A percentile compares a stretch with the other conserved stretches of the same genome.
phyloP scores from a whole-genome alignment of 2,888 invertebrate genomes.

The Nysson spinosus region DNA sequence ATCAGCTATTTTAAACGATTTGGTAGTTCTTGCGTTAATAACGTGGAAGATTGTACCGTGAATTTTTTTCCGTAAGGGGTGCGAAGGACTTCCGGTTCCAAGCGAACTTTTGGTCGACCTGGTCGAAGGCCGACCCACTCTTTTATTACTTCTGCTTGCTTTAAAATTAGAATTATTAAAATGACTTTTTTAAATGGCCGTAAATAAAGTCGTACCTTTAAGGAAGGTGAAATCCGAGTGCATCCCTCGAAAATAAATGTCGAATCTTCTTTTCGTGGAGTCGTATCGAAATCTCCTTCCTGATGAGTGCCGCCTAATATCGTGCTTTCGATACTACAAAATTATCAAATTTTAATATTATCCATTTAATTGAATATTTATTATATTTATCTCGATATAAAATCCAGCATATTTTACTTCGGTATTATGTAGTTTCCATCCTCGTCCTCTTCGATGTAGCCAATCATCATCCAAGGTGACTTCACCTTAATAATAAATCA shows the following conservation, averaged over 20 bases:
- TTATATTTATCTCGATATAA: neutral
- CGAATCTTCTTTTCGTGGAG: constrained; percentile 80
- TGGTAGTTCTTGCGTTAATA: too few relatives aligned
- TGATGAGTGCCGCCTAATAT: constrained; percentile 90
- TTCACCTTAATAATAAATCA: constrained; percentile 77
- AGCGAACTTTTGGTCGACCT: constrained; percentile 81
- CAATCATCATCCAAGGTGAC: constrained; percentile 84
- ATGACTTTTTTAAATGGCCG: neutral
- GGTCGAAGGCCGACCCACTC: constrained; percentile 89
- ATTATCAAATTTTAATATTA: neutral
- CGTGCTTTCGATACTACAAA: constrained; percentile 80
- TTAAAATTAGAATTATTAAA: neutral
- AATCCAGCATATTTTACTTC: constrained; percentile 80
- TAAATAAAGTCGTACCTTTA: constrained; percentile 78
- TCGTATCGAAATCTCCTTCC: constrained; percentile 80
- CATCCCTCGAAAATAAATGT: constrained; percentile 83
- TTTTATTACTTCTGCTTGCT: constrained; percentile 79
- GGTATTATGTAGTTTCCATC: constrained; percentile 86
- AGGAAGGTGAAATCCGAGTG: constrained; percentile 80
- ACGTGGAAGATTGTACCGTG: too few relatives aligned
- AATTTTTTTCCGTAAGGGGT: constrained; percentile 49
- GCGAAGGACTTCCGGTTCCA: constrained; percentile 81
- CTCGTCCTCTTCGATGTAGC: constrained; percentile 81
- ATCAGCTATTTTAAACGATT: too few relatives aligned
- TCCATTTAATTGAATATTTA: neutral